A percentile compares a stretch with the other conserved stretches of the same genome.
These are phyloP conservation scores for Apamea epomidion DNA, from an alignment of 2,888 invertebrate species.

Conservation along the genomic window DNA sequence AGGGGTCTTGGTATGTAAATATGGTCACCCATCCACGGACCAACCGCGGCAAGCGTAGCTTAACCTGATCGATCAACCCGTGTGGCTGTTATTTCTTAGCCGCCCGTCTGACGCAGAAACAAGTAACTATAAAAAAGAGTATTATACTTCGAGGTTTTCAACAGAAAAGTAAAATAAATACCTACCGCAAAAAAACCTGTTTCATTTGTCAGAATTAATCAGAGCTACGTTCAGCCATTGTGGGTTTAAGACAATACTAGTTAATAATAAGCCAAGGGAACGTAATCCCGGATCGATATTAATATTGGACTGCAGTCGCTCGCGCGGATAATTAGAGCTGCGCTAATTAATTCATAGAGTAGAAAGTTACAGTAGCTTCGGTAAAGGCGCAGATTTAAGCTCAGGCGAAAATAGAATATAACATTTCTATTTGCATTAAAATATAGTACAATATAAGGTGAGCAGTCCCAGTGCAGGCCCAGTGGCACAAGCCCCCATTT, in stretches of 20 bases:
- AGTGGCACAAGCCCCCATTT: too few relatives aligned
- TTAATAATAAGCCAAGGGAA: constrained; percentile 38
- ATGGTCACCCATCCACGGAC: too few relatives aligned
- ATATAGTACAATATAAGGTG: too few relatives aligned
- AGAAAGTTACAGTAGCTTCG: background rate
- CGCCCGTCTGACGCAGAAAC: background rate
- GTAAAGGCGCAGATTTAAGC: background rate
- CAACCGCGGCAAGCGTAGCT: too few relatives aligned
- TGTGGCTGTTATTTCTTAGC: too few relatives aligned
- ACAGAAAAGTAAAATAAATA: constrained; percentile 12
- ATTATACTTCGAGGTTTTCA: constrained; percentile 1
- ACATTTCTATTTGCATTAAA: too few relatives aligned
- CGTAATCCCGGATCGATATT: constrained; percentile 54
- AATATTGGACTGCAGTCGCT: constrained; percentile 47
- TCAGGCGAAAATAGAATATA: background rate
- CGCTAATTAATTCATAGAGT: constrained; percentile 29
- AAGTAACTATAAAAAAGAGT: background rate
- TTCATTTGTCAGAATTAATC: constrained; percentile 46
- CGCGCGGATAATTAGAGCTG: constrained; percentile 36
- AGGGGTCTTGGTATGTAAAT: too few relatives aligned
- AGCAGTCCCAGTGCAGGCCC: too few relatives aligned
- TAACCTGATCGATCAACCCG: too few relatives aligned
- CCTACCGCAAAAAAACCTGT: background rate
- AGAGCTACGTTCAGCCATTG: constrained; percentile 24
- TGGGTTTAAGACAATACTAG: constrained; percentile 36